Conservation (phyloP, 2,113 vertebrate genomes). For the Nibea coibor region DNA sequence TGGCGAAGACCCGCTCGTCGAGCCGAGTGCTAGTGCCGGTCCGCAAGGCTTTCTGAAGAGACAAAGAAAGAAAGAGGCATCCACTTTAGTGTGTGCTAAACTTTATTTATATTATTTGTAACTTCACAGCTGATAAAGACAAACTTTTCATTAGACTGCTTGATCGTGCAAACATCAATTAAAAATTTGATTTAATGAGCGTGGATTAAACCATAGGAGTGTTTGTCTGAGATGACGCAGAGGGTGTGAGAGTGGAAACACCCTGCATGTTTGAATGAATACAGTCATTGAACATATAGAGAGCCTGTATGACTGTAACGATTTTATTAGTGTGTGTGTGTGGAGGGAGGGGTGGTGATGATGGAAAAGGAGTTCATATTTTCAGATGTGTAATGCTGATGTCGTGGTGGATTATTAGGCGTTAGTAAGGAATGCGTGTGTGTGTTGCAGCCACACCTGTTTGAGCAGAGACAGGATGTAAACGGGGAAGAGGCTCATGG, state of each 20-base stretch:
- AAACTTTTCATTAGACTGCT: background rate
- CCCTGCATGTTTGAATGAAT: constrained; percentile 43
- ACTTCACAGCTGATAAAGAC: background rate
- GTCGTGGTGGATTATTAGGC: background rate
- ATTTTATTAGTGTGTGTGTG: constrained; percentile 1
- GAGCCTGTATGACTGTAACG: constrained; percentile 14
- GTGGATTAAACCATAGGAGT: background rate
- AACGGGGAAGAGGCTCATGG: constrained; percentile 92
- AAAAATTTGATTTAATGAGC: background rate
- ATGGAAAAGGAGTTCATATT: background rate
- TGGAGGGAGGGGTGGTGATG: background rate
- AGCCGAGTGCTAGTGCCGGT: constrained; percentile 93
- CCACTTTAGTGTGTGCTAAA: background rate
- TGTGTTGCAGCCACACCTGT: constrained; percentile 83
- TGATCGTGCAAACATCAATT: background rate
- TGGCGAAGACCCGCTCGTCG: constrained; percentile 95
- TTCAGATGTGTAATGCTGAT: background rate
- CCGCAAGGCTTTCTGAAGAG: constrained; percentile 92
- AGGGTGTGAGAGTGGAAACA: constrained; percentile 25
- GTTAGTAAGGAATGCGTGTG: background rate
- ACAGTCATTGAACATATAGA: background rate
- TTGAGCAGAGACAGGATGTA: constrained; percentile 95
- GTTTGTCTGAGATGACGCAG: background rate
- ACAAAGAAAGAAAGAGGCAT: background rate
- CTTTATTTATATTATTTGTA: background rate